phyloP scores from a whole-genome alignment of 2,888 invertebrate genomes.

The Drosophila niveifrons region DNA sequence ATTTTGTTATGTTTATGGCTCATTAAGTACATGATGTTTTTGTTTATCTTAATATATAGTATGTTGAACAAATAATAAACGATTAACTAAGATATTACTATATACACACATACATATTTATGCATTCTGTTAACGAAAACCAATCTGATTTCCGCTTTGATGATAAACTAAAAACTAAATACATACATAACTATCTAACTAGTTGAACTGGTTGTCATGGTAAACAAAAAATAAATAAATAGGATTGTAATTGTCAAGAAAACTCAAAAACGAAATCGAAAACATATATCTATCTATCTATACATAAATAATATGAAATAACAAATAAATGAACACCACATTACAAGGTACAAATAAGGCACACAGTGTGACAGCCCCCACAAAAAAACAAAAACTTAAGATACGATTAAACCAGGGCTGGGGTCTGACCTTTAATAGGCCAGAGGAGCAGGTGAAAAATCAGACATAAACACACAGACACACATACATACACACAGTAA shows the following conservation, averaged over 20 bases:
- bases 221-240: slow-evolving; percentile 11
- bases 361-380: slow-evolving; percentile 37
- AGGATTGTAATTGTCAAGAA: slow-evolving; percentile 31
- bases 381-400: not conserved
- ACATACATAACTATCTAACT: slow-evolving; percentile 45
- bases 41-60: slow-evolving; percentile 39
- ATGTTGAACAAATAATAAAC: slow-evolving; percentile 25
- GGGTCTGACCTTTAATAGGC: slow-evolving; percentile 36
- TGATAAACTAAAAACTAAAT: slow-evolving; percentile 27
- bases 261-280: slow-evolving; percentile 1
- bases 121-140: slow-evolving; percentile 50
- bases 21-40: slow-evolving; percentile 48
- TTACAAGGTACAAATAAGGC: slow-evolving; percentile 69
- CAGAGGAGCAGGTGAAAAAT: slow-evolving; percentile 72
- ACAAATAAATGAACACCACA: slow-evolving; percentile 61
- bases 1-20: slow-evolving; percentile 64
- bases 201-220: slow-evolving; percentile 73
- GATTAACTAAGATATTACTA: slow-evolving; percentile 21
- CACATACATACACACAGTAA: slow-evolving; percentile 38
- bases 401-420: slow-evolving; percentile 30
- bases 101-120: slow-evolving; percentile 26
- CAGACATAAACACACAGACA: slow-evolving; percentile 41
- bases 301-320: slow-evolving; percentile 10
- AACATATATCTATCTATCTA: slow-evolving; percentile 6
- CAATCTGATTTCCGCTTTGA: slow-evolving; percentile 40